These are phyloP conservation scores for Chironomus riparius DNA, from an alignment of 2,888 invertebrate species.

Conservation along the genomic window DNA sequence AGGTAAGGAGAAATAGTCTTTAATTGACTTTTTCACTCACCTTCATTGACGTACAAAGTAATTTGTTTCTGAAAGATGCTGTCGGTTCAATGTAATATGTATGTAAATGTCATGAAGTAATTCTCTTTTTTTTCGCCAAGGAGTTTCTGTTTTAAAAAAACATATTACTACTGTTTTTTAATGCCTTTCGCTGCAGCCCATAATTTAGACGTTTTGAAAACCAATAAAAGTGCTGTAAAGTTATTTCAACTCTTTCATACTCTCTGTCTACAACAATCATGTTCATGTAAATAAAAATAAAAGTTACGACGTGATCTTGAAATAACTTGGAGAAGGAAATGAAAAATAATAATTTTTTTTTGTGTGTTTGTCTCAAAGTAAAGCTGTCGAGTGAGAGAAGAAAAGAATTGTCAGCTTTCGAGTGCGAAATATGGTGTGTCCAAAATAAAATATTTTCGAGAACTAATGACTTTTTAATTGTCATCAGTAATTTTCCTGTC, in stretches of 20 bases:
- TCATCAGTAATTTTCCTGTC: neutral
- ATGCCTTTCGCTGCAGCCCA: neutral
- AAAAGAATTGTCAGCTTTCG: neutral
- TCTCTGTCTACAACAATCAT: neutral
- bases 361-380: neutral
- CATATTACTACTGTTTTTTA: neutral
- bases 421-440: no score
- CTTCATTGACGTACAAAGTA: neutral
- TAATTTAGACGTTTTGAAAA: neutral
- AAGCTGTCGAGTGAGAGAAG: neutral
- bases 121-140: neutral
- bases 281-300: no score
- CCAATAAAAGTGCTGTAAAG: neutral
- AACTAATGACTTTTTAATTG: conserved; percentile 24
- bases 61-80: neutral
- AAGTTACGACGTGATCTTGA: neutral
- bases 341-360: neutral
- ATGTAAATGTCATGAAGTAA: neutral
- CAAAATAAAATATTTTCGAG: no score
- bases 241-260: no score
- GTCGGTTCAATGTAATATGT: neutral
- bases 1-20: neutral
- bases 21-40: neutral
- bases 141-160: neutral
- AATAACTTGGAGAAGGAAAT: neutral